Conservation (phyloP, 2,113 vertebrate species). For the Gobius niger region DNA sequence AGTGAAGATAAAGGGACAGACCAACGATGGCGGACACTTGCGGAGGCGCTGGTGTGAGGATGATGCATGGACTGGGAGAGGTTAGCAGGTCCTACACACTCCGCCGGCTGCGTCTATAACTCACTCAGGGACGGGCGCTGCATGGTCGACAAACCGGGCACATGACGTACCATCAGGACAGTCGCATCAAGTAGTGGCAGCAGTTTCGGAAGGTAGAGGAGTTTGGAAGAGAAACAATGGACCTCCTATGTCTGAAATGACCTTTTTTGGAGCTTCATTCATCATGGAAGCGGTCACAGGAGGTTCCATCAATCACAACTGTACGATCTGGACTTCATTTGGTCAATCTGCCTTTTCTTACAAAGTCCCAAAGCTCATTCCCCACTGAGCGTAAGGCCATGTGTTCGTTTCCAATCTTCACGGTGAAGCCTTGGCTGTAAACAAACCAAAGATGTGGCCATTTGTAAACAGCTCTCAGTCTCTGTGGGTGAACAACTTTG, state of each 20-base stretch:
- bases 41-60: conserved; percentile 34
- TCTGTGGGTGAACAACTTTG: too few relatives aligned
- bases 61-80: conserved; percentile 36
- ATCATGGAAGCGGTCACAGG: too few relatives aligned
- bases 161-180: rapidly evolving
- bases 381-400: too few relatives aligned
- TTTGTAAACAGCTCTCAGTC: too few relatives aligned
- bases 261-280: too few relatives aligned
- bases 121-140: conserved; percentile 7
- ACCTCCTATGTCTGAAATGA: not conserved
- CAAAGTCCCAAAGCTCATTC: too few relatives aligned
- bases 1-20: conserved; percentile 15
- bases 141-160: not conserved
- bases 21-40: conserved; percentile 26
- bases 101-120: conserved; percentile 14
- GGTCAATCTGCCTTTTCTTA: too few relatives aligned
- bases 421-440: too few relatives aligned
- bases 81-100: conserved; percentile 19
- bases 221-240: not conserved
- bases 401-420: too few relatives aligned
- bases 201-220: not conserved
- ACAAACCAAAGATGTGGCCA: too few relatives aligned
- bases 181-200: not conserved
- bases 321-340: too few relatives aligned
- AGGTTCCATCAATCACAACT: too few relatives aligned